These are phyloP conservation scores for Syrphus vitripennis DNA, from an alignment of 2,888 invertebrate species.

Conservation along the genomic window DNA sequence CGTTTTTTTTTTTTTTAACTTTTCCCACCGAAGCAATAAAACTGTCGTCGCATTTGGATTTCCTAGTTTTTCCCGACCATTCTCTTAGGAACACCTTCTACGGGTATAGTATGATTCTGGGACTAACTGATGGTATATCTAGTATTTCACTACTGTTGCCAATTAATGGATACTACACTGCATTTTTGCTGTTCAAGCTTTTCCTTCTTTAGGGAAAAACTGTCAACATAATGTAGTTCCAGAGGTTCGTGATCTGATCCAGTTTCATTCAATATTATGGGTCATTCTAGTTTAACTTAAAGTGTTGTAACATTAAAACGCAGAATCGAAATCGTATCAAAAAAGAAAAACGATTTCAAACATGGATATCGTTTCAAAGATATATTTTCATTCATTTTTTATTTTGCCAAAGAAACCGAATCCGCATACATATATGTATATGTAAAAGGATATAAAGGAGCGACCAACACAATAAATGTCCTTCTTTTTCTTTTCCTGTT, in stretches of 20 bases:
- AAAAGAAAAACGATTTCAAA: background rate
- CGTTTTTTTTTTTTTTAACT: background rate
- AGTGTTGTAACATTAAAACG: slow-evolving; percentile 31
- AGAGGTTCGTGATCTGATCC: slow-evolving; percentile 43
- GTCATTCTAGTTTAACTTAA: slow-evolving; percentile 19
- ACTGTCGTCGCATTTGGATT: slow-evolving; percentile 52
- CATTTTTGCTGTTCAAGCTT: background rate
- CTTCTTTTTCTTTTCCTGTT: slow-evolving; percentile 17
- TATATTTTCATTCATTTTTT: background rate
- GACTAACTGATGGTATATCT: background rate
- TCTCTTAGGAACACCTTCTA: background rate
- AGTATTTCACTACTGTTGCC: slow-evolving; percentile 5
- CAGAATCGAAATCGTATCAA: slow-evolving; percentile 21
- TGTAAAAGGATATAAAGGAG: slow-evolving; percentile 26
- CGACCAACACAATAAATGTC: slow-evolving; percentile 27
- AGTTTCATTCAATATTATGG: slow-evolving; percentile 46
- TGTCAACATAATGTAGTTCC: slow-evolving; percentile 1
- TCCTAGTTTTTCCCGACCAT: slow-evolving; percentile 23
- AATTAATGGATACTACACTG: slow-evolving; percentile 24
- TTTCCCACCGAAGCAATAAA: slow-evolving; percentile 50
- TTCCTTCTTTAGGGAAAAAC: background rate
- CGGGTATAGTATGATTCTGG: background rate
- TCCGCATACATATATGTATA: too few species aligned
- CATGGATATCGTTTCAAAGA: background rate
- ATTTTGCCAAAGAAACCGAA: slow-evolving; percentile 16